Evolutionary conservation across 64 coral and sea anemone species (phyloP).

Genomic region (Actinia tenebrosa): DNA sequence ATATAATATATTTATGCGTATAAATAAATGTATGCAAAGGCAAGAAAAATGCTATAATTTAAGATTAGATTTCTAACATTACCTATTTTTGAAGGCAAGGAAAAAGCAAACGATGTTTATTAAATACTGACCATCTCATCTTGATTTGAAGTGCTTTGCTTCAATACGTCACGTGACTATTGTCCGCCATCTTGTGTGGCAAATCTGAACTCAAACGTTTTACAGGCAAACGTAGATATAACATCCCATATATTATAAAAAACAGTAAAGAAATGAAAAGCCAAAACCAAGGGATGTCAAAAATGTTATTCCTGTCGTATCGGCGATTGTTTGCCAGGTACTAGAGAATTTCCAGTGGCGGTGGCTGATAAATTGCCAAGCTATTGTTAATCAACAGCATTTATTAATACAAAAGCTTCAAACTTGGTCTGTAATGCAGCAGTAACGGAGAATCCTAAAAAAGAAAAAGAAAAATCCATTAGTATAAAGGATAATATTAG

Average conservation of each 20-base stretch:
- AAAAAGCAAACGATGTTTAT: no score
- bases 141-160: not conserved
- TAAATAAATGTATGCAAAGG: not conserved
- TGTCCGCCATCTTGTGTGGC: not conserved
- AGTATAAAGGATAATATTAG: not conserved
- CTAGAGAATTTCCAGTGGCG: not conserved
- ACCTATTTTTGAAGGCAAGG: no score
- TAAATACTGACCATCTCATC: no score
- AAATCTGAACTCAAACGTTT: not conserved
- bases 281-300: not conserved
- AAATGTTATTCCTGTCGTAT: not conserved
- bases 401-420: constrained; percentile 53
- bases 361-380: not conserved
- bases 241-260: not conserved
- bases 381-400: not conserved
- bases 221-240: not conserved
- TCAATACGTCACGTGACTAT: not conserved
- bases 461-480: constrained; percentile 28
- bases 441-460: constrained; percentile 77
- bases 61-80: no score
- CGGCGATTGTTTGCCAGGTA: no score
- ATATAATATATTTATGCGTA: not conserved
- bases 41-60: not conserved
- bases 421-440: constrained; percentile 94
- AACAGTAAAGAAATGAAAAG: not conserved